These are phyloP conservation scores for Apotomis turbidana DNA, from an alignment of 2,888 invertebrate genomes.

Conservation along the genomic window DNA sequence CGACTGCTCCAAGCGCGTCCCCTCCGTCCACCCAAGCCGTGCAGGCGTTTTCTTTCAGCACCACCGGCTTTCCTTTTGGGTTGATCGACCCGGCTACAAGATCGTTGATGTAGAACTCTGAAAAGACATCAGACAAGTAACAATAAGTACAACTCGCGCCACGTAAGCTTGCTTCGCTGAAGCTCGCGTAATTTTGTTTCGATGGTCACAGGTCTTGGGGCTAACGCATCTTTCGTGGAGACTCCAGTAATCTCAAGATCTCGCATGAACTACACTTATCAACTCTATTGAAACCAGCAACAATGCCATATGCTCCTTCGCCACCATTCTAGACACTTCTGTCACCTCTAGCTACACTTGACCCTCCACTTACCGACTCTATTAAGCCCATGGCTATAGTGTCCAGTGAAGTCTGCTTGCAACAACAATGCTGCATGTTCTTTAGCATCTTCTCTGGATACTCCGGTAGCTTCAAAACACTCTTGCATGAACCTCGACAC, in stretches of 20 bases:
- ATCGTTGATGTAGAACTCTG: conserved; percentile 92
- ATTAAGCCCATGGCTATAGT: conserved; percentile 95
- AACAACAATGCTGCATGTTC: conserved; percentile 86
- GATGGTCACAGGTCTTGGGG: too few relatives aligned
- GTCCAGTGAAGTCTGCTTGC: conserved; percentile 91
- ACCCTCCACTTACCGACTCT: conserved; percentile 84
- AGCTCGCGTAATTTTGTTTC: too few relatives aligned
- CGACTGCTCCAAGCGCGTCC: conserved; percentile 91
- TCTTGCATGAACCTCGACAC: conserved; percentile 84
- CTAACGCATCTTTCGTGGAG: too few relatives aligned
- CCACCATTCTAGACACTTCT: conserved; percentile 84
- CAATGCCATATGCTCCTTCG: conserved; percentile 85
- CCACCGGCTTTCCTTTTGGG: conserved; percentile 83
- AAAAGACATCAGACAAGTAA: conserved; percentile 11
- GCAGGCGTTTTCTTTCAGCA: conserved; percentile 87
- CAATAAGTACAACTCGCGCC: too few relatives aligned
- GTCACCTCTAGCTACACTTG: conserved; percentile 83
- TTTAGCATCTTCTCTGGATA: conserved; percentile 82
- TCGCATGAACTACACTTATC: conserved; percentile 70
- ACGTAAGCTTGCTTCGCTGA: too few relatives aligned
- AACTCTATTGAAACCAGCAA: conserved; percentile 91
- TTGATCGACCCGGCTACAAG: conserved; percentile 85
- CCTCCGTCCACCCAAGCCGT: conserved; percentile 91
- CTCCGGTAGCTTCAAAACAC: conserved; percentile 85
- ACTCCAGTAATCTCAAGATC: too few relatives aligned